Conservation (phyloP, 2,113 vertebrate species). For the Phoenicopterus ruber region DNA sequence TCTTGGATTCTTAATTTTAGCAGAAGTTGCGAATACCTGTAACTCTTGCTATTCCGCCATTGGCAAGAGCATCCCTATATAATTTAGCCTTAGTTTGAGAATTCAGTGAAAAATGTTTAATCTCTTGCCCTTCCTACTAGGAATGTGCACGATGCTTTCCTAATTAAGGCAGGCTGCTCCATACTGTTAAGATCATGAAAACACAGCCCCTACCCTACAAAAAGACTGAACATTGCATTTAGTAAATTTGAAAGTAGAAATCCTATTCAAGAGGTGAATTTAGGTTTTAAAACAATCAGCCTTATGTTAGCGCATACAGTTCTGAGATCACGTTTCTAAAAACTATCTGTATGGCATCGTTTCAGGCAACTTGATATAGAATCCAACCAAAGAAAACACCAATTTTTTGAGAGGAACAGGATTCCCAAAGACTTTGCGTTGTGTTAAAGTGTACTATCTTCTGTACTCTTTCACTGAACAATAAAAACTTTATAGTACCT, state of each 20-base stretch:
- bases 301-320: neutral
- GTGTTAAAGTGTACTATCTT: neutral
- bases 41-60: neutral
- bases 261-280: neutral
- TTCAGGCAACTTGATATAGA: neutral
- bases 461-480: neutral
- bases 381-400: neutral
- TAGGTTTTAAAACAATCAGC: neutral
- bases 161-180: neutral
- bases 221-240: neutral
- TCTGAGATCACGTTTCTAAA: neutral
- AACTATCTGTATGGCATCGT: neutral
- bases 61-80: neutral
- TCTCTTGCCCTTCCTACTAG: neutral
- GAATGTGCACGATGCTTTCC: neutral
- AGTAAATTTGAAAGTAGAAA: neutral
- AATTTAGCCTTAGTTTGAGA: neutral
- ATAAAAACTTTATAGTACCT: neutral
- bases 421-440: neutral
- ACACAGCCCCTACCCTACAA: neutral
- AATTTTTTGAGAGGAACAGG: neutral
- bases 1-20: neutral
- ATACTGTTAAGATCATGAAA: neutral
- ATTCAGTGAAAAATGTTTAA: neutral
- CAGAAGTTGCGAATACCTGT: neutral